phyloP scores from a whole-genome alignment of 2,797 vertebrate species.

The Vireo griseus region DNA sequence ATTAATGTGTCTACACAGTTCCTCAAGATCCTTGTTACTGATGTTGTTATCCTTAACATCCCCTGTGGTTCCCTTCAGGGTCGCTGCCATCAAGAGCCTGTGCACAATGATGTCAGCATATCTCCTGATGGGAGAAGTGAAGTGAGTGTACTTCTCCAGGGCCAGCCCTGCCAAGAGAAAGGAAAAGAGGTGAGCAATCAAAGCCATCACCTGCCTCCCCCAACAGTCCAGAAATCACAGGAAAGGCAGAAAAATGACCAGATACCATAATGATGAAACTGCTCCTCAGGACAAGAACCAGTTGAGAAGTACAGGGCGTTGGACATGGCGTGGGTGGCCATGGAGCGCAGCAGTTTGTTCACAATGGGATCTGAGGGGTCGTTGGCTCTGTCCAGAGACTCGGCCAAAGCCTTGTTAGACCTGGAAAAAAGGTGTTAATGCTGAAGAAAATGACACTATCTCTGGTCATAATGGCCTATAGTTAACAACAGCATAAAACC shows the following conservation, averaged over 20 bases:
- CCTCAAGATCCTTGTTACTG: slow-evolving; percentile 84
- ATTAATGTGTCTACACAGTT: slow-evolving; percentile 88
- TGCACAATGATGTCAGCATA: slow-evolving; percentile 93
- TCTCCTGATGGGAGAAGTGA: slow-evolving; percentile 96
- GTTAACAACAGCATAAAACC: not conserved
- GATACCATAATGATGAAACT: slow-evolving; percentile 90
- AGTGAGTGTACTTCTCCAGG: slow-evolving; percentile 93
- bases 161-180: slow-evolving; percentile 81
- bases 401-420: slow-evolving; percentile 89
- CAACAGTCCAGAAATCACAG: not conserved
- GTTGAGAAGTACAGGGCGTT: slow-evolving; percentile 93
- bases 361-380: slow-evolving; percentile 86
- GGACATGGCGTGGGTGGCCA: slow-evolving; percentile 96
- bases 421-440: slow-evolving; percentile 62
- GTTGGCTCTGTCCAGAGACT: slow-evolving; percentile 86
- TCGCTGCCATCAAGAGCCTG: slow-evolving; percentile 83
- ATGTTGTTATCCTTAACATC: slow-evolving; percentile 39
- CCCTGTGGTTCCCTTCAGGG: slow-evolving; percentile 64
- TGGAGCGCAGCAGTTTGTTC: slow-evolving; percentile 86
- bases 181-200: not conserved
- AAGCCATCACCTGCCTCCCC: not conserved
- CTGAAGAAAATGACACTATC: not conserved
- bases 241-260: not conserved
- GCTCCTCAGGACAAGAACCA: slow-evolving; percentile 78
- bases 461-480: not conserved